Evolutionary conservation across 2,888 invertebrate species (phyloP), one percentile per base, ranked within the genome.

Genomic region (Tetramorium bicarinatum): DNA sequence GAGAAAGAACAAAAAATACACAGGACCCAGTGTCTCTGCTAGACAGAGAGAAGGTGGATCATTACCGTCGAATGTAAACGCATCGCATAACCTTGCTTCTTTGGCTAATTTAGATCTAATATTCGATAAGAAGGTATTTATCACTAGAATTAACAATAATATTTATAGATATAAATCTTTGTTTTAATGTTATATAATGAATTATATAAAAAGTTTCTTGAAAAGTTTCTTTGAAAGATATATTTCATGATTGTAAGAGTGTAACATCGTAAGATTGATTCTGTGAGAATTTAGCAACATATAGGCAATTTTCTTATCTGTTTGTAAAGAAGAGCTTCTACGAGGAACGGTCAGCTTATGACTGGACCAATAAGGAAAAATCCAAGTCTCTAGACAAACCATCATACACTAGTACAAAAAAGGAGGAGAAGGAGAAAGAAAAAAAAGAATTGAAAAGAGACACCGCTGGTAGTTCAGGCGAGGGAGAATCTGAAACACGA

Each of bases 31-130:
- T 86, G 95, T 95, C 29, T 95, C 95, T 76, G 95, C 96, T 72
- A 94, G 95, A 64, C 97, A 97, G 93, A 95, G 96, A 56, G 97
- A 97, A 94, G 97, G 97, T 84, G 97, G 97, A 62, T 96, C 96
- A 71, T 92, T 96, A 88, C 96, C 96, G 1, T 96, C 95, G 83
- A 96, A 96, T 94, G 96, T 96, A 81, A 96, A 96, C 92, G 95
- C 95, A 41, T 95, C 95, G 13, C 94, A 95, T 83, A 94, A 93
- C 85, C 91, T 94, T 82, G 93, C 93, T 67, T 93, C 94, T 18
- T 89, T 94, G 80, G 94, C 91, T 76, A 94, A 94, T 90, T 90
- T 94, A 76, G 95, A 95, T 85, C 87, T 94, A 76, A 89, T 92
- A 67, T 95, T 94, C 75, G 94, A 95, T 85, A 94, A 94, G 87